Base-by-base conservation (phyloP, 2,888 invertebrate genomes). In the Drosophila macrospina region DNA sequence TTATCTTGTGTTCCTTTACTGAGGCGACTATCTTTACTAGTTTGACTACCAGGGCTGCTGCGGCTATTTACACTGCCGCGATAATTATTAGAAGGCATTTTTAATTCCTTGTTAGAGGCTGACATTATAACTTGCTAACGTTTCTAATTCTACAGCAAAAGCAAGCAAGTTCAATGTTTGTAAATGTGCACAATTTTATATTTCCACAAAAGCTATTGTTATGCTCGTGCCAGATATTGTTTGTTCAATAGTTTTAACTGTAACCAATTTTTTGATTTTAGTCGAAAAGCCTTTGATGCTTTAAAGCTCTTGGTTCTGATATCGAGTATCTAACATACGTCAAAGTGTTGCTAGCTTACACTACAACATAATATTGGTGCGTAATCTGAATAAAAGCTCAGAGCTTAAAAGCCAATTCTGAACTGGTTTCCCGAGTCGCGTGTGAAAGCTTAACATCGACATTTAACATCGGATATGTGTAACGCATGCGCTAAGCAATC, bases 211-310 rank as follows among this genome's bases (percentile, higher is more conserved):
- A 66, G 28, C 41, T 47, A 47, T 50, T 41, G n/a, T n/a, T 44
- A 50, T 41, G 41, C 7, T 44, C 5, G 10, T 7, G n/a, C 1
- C 13, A 32, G 10, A 44, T 7, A 52, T 56, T 78, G 74, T 74
- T 74, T 78, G 63, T 78, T 74, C 74, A 57, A 74, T 74, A 74
- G 8, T 41, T 4, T 8, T 32, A 24, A 13, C 20, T 34, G 13
- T 36, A 36, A 47, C 13, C 16, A 39, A 36, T 20, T 16, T 6
- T 0, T 13, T 66, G 48, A 55, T 47, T 34, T 36, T 4, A 34
- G 24, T 55, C 47, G 2, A 24, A 20, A 54, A 56, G 60, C 63
- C 44, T 26, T 32, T 11, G 7, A 36, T 36, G 34, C 34, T 51
- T 13, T 15, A 39, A 48, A 55, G 42, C 41, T 16, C 36, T 32